Evolutionary conservation across 2,113 vertebrate genomes (phyloP).

Genomic region (Oplegnathus fasciatus): DNA sequence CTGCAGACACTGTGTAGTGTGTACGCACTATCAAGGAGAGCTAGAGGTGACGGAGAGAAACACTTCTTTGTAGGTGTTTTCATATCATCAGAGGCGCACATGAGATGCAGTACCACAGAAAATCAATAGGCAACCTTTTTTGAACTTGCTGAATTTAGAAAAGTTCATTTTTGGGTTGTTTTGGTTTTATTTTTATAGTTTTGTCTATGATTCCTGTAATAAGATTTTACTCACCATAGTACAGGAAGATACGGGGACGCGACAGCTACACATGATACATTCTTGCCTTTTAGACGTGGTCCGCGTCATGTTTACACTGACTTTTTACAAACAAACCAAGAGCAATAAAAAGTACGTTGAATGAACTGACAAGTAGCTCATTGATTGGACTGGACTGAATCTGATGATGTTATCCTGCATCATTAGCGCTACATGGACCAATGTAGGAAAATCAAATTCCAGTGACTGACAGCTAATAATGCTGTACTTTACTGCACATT

Average conservation of each 20-base stretch:
- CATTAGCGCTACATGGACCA: neutral
- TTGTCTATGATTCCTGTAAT: neutral
- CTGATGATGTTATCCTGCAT: neutral
- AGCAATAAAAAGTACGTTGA: neutral
- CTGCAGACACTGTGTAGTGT: conserved; percentile 23
- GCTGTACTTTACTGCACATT: neutral
- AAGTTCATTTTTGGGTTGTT: conserved; percentile 15
- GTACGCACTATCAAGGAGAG: conserved; percentile 42
- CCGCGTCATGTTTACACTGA: neutral
- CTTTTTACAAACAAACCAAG: neutral
- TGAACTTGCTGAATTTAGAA: conserved; percentile 17
- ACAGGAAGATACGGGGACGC: neutral
- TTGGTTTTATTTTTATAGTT: neutral
- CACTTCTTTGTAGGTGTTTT: conserved; percentile 12
- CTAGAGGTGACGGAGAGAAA: conserved; percentile 52
- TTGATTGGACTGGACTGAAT: neutral
- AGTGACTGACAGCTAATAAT: neutral
- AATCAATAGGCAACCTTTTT: conserved; percentile 34
- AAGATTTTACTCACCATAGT: neutral
- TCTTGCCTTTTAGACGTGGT: neutral
- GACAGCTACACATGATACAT: neutral
- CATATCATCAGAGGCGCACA: conserved; percentile 11
- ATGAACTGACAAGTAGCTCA: neutral
- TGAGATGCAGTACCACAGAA: neutral
- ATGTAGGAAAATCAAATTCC: neutral